Evolutionary conservation across 2,888 invertebrate genomes (phyloP), one percentile per base, ranked within the genome.

Genomic region (Chloromyia formosa): DNA sequence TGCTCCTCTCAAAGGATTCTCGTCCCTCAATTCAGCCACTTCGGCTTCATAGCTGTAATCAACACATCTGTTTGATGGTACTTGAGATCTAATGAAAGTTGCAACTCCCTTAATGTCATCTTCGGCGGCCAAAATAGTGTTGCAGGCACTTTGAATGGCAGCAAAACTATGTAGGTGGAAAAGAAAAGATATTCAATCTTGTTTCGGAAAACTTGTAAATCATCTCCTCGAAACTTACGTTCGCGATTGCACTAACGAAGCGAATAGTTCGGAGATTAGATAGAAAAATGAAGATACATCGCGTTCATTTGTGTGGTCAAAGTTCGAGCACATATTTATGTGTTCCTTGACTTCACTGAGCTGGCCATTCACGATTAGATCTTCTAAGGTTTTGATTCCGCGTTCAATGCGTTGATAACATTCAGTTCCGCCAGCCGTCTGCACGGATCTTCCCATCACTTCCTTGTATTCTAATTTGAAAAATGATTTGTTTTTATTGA

Each of bases 211-310:
- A 9, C 12, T 42, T 54, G 54, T 5, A 5, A n/a, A n/a, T n/a
- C n/a, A n/a, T n/a, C n/a, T n/a, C n/a, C n/a, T n/a, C n/a, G 27
- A 16, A 58, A 58, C 78, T 61, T 78, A 84, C 84, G 27, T 66
- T 78, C 84, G 83, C 60, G 80, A 80, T 77, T 84, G 84, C 0
- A 82, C 84, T 1, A 83, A 27, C 0, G 80, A 78, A 0, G 83
- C 74, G 66, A 84, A 84, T 1, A 81, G 45, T 68, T 82, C 81
- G 0, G 84, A 82, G 69, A 85, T 82, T 16, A 78, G 77, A 42
- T 80, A 74, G 74, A 85, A 85, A 18, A 85, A 78, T 0, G 79
- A 78, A 82, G 82, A 84, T 18, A 83, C 73, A 74, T 85, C 83
- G 77, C 83, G 77, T 74, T 83, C 80, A 45, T 80, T 83, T 0